Percentiles rank a stretch among this genome's conserved stretches.
phyloP scores from a whole-genome alignment of 2,797 vertebrate species.

The Acipenser transmontanus region DNA sequence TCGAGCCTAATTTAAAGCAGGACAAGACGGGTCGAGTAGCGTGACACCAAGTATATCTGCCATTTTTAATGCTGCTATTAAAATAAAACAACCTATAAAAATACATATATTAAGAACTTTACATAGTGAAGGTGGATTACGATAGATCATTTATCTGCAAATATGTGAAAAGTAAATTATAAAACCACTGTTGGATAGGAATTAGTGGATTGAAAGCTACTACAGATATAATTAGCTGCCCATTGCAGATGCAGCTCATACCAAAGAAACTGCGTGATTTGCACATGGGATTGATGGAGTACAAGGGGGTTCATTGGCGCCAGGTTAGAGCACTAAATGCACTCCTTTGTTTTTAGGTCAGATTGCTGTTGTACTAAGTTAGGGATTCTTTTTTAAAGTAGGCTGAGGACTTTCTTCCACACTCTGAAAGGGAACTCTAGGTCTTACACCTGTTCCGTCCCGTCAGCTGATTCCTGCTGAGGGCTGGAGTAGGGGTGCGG shows the following conservation, averaged over 20 bases:
- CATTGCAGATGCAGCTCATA: slow-evolving; percentile 22
- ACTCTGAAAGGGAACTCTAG: not conserved
- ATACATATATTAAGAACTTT: slow-evolving; percentile 23
- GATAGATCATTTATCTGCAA: not conserved
- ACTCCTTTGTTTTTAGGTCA: not conserved
- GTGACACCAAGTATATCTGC: slow-evolving; percentile 16
- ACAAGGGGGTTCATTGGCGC: too few relatives aligned
- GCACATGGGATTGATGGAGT: slow-evolving; percentile 20
- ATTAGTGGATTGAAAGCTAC: not conserved
- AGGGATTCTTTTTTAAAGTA: not conserved
- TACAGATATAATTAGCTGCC: slow-evolving; percentile 24
- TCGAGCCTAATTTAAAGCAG: slow-evolving; percentile 31
- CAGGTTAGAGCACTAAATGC: not conserved
- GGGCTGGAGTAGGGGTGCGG: not conserved
- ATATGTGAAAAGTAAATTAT: not conserved
- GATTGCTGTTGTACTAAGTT: too few relatives aligned
- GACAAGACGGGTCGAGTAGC: slow-evolving; percentile 24
- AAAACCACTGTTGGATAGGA: not conserved
- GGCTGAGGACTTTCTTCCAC: not conserved
- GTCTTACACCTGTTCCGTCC: not conserved
- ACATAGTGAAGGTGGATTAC: not conserved
- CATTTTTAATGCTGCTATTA: slow-evolving; percentile 19
- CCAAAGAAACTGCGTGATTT: slow-evolving; percentile 30
- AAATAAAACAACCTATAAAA: slow-evolving; percentile 1
- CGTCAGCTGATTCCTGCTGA: not conserved